Conservation (phyloP, 2,888 invertebrate species). For the Scaeva pyrastri region DNA sequence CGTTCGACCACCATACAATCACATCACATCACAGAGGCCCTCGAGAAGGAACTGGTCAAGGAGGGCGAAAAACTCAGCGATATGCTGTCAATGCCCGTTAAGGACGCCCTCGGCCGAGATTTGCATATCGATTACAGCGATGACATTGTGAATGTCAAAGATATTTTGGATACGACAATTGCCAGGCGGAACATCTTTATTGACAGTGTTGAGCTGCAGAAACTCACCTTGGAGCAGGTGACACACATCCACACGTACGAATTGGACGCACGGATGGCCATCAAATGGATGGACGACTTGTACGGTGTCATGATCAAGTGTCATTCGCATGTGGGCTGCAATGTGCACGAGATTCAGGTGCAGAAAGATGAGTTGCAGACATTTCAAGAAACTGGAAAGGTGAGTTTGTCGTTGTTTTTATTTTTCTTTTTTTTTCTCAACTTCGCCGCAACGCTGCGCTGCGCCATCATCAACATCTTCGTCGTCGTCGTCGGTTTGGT, state of each 20-base stretch:
- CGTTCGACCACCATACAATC: conserved; percentile 5
- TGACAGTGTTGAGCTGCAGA: conserved; percentile 90
- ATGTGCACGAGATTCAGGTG: conserved; percentile 89
- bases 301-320: conserved; percentile 88
- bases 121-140: conserved; percentile 88
- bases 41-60: conserved; percentile 88
- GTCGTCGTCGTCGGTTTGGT: neutral
- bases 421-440: conserved; percentile 1
- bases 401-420: conserved; percentile 81
- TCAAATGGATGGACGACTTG: conserved; percentile 91
- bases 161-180: conserved; percentile 88
- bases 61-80: conserved; percentile 92
- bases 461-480: conserved; percentile 18
- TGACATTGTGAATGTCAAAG: conserved; percentile 89
- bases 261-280: conserved; percentile 90
- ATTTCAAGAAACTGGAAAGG: conserved; percentile 92
- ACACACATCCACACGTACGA: conserved; percentile 91
- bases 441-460: neutral
- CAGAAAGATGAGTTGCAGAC: conserved; percentile 90
- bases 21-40: conserved; percentile 56
- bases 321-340: conserved; percentile 90
- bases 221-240: conserved; percentile 91
- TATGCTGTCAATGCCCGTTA: conserved; percentile 90
- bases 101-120: conserved; percentile 90
- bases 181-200: conserved; percentile 89